These are phyloP conservation scores for Siniperca knerii DNA, from an alignment of 2,113 vertebrate genomes.

Conservation along the genomic window DNA sequence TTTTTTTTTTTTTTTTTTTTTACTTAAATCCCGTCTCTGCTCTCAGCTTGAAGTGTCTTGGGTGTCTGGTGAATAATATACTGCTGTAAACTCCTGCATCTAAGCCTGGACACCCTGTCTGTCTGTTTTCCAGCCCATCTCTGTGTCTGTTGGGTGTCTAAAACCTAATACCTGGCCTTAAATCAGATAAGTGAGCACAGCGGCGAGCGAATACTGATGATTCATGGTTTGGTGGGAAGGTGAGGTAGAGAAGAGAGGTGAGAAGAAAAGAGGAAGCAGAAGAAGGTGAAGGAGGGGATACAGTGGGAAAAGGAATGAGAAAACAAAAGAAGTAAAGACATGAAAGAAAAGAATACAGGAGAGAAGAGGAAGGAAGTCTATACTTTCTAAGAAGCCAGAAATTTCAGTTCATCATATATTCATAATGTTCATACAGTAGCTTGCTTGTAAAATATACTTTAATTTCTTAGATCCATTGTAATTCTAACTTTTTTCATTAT, in stretches of 20 bases:
- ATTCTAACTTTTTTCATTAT: too few species aligned
- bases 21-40: background rate
- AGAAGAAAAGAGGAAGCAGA: background rate
- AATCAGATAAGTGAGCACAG: constrained; percentile 36
- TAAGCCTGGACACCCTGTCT: constrained; percentile 31
- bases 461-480: background rate
- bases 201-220: background rate
- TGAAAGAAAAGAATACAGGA: background rate
- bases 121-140: constrained; percentile 5
- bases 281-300: background rate
- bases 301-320: background rate
- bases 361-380: background rate
- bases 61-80: constrained; percentile 47
- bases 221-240: background rate
- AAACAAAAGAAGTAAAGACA: background rate
- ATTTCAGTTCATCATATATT: too few species aligned
- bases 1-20: background rate
- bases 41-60: constrained; percentile 49
- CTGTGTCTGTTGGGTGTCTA: constrained; percentile 17
- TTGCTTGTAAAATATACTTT: too few species aligned
- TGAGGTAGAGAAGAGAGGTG: background rate
- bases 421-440: background rate
- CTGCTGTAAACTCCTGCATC: constrained; percentile 41
- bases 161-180: constrained; percentile 38
- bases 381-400: background rate